phyloP scores from a whole-genome alignment of 2,113 vertebrate genomes.

The Brienomyrus brachyistius region DNA sequence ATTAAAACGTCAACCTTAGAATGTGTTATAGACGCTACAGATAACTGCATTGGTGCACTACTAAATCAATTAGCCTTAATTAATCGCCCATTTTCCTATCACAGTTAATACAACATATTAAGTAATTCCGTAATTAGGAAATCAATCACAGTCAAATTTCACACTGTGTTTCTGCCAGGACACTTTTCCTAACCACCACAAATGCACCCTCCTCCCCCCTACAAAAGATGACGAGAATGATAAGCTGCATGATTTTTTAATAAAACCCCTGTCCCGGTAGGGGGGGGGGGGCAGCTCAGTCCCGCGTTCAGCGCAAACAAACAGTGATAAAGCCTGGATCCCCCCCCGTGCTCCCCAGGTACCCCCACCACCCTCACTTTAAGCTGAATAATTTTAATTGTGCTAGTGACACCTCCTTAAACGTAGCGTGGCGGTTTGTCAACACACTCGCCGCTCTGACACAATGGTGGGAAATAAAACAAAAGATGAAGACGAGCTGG shows the following conservation, averaged over 20 bases:
- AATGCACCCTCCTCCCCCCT: not conserved
- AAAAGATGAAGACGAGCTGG: not conserved
- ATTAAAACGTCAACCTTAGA: not conserved
- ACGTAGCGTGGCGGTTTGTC: not conserved
- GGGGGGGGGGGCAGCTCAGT: not conserved
- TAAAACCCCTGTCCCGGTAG: not conserved
- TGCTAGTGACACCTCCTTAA: not conserved
- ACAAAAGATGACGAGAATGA: not conserved
- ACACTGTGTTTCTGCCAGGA: not conserved
- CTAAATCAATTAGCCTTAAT: constrained; percentile 2
- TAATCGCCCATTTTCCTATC: not conserved
- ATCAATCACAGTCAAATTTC: not conserved
- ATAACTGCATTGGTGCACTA: not conserved
- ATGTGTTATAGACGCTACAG: not conserved
- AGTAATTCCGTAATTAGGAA: not conserved
- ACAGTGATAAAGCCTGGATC: not conserved
- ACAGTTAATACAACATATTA: not conserved
- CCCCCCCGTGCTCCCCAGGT: not conserved
- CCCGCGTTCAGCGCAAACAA: not conserved
- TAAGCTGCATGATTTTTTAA: not conserved
- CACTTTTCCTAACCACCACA: not conserved
- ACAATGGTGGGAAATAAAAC: not conserved
- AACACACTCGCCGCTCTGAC: not conserved
- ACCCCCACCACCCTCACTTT: not conserved
- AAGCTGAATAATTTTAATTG: not conserved